phyloP scores from a whole-genome alignment of 2,888 invertebrate genomes.

The Troides oblongomaculatus region DNA sequence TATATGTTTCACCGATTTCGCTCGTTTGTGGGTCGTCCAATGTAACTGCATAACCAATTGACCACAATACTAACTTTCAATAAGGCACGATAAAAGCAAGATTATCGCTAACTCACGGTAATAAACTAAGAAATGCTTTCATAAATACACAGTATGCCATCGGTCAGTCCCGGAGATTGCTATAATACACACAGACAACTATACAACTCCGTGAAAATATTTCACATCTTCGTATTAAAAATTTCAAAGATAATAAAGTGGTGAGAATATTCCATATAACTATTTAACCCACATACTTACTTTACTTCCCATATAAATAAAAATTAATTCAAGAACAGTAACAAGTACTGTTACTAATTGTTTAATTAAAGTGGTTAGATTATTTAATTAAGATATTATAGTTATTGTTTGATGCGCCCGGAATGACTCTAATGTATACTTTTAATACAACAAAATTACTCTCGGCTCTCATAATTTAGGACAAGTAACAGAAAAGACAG shows the following conservation, averaged over 20 bases:
- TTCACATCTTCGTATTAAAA: background rate
- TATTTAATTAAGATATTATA: slow-evolving; percentile 6
- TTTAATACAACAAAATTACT: background rate
- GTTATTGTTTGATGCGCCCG: background rate
- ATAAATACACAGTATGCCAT: background rate
- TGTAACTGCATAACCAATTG: slow-evolving; percentile 2
- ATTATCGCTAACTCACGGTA: slow-evolving; percentile 3
- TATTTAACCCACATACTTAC: slow-evolving; percentile 1
- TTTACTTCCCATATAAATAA: slow-evolving; percentile 9
- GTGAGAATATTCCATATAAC: background rate
- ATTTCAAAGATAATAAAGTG: background rate
- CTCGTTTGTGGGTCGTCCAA: background rate
- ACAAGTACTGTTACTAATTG: slow-evolving; percentile 10
- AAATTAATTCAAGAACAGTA: slow-evolving; percentile 21
- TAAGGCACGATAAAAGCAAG: slow-evolving; percentile 1
- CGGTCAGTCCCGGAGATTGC: background rate
- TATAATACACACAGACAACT: background rate
- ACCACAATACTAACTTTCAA: background rate
- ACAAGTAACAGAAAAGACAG: too few relatives aligned
- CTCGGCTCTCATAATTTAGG: background rate
- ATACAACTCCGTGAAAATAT: background rate
- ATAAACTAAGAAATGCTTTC: slow-evolving; percentile 1
- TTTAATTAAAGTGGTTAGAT: background rate
- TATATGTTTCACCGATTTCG: background rate
- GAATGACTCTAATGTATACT: background rate